Conservation (phyloP, 2,113 vertebrate species). For the Ochotona princeps region DNA sequence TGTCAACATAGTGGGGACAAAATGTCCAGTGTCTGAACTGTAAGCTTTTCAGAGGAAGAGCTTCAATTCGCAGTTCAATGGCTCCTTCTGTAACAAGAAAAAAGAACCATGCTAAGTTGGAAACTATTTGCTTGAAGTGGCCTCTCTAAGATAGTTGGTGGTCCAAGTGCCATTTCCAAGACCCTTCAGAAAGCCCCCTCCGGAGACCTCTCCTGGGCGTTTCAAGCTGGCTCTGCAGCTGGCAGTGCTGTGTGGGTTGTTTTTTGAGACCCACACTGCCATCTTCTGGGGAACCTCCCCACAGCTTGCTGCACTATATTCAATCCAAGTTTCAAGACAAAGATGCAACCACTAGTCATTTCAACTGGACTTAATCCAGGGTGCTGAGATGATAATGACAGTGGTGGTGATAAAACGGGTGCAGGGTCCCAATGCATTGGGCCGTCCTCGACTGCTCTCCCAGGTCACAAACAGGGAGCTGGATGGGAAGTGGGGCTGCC, state of each 20-base stretch:
- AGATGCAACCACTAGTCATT: background rate
- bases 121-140: background rate
- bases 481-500: no score
- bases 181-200: background rate
- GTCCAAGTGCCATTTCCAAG: background rate
- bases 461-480: no score
- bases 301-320: background rate
- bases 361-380: background rate
- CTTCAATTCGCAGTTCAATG: background rate
- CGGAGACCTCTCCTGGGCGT: no score
- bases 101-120: background rate
- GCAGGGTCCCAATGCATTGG: no score
- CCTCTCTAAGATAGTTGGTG: background rate
- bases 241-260: fast-evolving
- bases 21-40: background rate
- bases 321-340: background rate
- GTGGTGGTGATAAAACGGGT: background rate
- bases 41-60: background rate
- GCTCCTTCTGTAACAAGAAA: slow-evolving; percentile 28
- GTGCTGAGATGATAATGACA: background rate
- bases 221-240: background rate
- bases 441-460: no score
- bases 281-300: slow-evolving; percentile 63
- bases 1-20: background rate
- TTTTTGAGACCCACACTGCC: slow-evolving; percentile 72